Conservation (phyloP, 2,113 vertebrate species). For the Epinephelus lanceolatus region DNA sequence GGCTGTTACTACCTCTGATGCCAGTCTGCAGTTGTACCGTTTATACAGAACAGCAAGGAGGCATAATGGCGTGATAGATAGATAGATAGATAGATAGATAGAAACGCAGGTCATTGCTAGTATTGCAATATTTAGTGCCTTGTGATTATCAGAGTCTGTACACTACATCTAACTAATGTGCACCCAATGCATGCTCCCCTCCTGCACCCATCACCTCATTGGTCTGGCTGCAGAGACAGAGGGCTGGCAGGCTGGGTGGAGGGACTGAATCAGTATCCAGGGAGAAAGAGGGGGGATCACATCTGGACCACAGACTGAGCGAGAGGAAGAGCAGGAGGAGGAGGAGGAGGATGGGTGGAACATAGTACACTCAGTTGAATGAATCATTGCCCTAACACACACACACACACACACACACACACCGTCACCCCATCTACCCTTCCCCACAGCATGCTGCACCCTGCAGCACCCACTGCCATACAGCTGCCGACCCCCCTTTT, state of each 20-base stretch:
- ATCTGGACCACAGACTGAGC: constrained; percentile 76
- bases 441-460: constrained; percentile 70
- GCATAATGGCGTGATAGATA: not conserved
- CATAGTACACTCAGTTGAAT: constrained; percentile 62
- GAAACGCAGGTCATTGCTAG: constrained; percentile 23
- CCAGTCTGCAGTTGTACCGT: too few relatives aligned
- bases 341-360: constrained; percentile 43
- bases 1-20: too few relatives aligned
- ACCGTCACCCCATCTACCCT: constrained; percentile 65
- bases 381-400: constrained; percentile 69
- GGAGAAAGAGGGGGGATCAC: constrained; percentile 70
- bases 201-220: constrained; percentile 39
- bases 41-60: too few relatives aligned
- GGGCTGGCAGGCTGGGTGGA: constrained; percentile 49
- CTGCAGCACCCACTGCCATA: constrained; percentile 68
- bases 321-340: constrained; percentile 47
- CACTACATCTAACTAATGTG: constrained; percentile 40
- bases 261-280: constrained; percentile 72
- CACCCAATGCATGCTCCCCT: constrained; percentile 24
- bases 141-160: constrained; percentile 25
- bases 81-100: constrained; percentile 4
- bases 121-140: constrained; percentile 43
- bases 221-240: constrained; percentile 37
- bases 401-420: constrained; percentile 36
- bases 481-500: constrained; percentile 56